Evolutionary conservation across 1,140 invertebrate genomes (phyloP).

Genomic region (Drosophila oshimai): DNA sequence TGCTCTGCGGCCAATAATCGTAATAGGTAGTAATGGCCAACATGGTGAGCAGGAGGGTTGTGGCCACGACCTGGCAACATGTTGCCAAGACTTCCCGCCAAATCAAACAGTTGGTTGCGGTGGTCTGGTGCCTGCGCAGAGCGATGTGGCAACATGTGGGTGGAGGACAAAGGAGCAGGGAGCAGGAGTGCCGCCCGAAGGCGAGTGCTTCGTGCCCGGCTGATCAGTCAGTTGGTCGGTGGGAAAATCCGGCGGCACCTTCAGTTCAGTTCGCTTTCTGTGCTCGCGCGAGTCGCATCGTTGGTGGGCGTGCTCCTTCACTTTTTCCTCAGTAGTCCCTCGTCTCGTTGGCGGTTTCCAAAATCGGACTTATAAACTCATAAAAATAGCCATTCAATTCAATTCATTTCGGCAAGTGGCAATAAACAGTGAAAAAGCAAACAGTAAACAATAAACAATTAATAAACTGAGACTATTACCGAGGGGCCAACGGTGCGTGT

Average conservation of each 20-base stretch:
- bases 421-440: constrained; percentile 20
- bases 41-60: neutral
- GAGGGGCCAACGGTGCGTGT: constrained; percentile 28
- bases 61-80: constrained; percentile 33
- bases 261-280: constrained; percentile 71
- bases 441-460: constrained; percentile 43
- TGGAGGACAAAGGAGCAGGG: neutral
- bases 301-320: constrained; percentile 22
- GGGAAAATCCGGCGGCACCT: constrained; percentile 5
- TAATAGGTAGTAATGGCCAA: constrained; percentile 8
- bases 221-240: constrained; percentile 53
- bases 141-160: constrained; percentile 29
- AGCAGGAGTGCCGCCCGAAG: constrained; percentile 7
- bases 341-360: neutral
- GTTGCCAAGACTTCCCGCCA: constrained; percentile 62
- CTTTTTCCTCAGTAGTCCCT: neutral
- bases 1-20: neutral
- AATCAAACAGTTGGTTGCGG: constrained; percentile 30
- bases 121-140: constrained; percentile 54
- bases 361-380: constrained; percentile 1
- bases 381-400: constrained; percentile 25
- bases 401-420: constrained; percentile 10
- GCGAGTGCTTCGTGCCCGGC: constrained; percentile 42
- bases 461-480: constrained; percentile 36
- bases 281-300: constrained; percentile 55